phyloP scores from a whole-genome alignment of 2,113 vertebrate genomes.

The Fukomys damarensis region DNA sequence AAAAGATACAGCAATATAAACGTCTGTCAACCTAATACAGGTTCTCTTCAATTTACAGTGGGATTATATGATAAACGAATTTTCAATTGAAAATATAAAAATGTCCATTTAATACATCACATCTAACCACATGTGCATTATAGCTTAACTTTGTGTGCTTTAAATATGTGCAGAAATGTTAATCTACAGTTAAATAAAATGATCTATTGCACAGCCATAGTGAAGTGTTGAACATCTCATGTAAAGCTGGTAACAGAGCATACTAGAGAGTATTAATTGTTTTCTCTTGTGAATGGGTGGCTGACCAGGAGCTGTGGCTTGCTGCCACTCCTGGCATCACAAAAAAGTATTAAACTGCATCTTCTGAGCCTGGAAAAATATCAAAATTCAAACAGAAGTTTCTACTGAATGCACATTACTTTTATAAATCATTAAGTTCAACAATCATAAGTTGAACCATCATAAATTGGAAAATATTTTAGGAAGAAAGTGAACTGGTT shows the following conservation, averaged over 20 bases:
- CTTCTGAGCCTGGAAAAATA: no score
- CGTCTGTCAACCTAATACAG: neutral
- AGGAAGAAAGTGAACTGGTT: neutral
- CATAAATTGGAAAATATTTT: neutral
- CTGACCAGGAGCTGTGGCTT: no score
- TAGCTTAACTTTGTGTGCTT: neutral
- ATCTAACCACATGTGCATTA: neutral
- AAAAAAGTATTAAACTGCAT: neutral
- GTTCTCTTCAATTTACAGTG: neutral
- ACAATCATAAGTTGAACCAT: neutral
- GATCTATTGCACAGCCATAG: neutral
- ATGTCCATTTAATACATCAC: neutral
- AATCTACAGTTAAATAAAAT: neutral
- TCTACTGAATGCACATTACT: neutral
- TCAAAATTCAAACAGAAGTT: neutral
- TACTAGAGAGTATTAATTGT: no score
- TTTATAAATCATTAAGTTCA: neutral
- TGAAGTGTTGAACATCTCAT: neutral
- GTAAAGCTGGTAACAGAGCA: no score
- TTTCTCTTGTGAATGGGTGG: neutral
- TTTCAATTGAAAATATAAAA: neutral
- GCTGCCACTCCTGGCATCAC: neutral
- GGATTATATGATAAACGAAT: neutral
- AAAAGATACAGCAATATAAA: neutral
- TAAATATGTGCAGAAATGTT: neutral